These are phyloP conservation scores for Drosophila asahinai DNA, from an alignment of 1,140 invertebrate genomes.

Conservation along the genomic window DNA sequence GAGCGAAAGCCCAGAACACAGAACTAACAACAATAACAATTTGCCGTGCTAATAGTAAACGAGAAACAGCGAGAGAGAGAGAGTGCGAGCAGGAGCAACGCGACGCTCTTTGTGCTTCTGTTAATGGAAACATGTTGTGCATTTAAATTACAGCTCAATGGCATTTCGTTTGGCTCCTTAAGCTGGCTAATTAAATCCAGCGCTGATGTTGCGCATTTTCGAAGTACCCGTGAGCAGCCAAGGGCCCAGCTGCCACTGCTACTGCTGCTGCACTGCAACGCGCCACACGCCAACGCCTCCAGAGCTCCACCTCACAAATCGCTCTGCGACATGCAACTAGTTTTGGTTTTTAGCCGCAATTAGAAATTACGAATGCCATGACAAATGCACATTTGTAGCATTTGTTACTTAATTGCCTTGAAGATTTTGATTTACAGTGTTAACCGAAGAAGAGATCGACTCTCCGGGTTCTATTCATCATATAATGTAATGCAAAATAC, in stretches of 20 bases:
- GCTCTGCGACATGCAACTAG: constrained; percentile 60
- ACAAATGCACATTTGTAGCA: constrained; percentile 58
- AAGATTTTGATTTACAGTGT: constrained; percentile 30
- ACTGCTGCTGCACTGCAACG: background rate
- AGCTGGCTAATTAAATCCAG: constrained; percentile 67
- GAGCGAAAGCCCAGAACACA: constrained; percentile 32
- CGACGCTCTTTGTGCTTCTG: constrained; percentile 24
- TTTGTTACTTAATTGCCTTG: constrained; percentile 41
- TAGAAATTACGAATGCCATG: constrained; percentile 59
- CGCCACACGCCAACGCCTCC: constrained; percentile 54
- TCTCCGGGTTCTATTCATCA: constrained; percentile 2
- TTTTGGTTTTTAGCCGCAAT: constrained; percentile 29
- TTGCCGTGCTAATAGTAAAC: constrained; percentile 49
- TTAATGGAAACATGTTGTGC: constrained; percentile 73
- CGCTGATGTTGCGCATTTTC: constrained; percentile 38
- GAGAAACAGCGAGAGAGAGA: constrained; percentile 18
- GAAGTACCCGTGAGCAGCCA: constrained; percentile 13
- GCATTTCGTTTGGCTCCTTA: constrained; percentile 61
- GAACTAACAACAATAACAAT: constrained; percentile 62
- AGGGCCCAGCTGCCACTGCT: background rate
- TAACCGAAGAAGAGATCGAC: background rate
- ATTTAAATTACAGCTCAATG: constrained; percentile 77
- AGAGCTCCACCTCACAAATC: constrained; percentile 44
- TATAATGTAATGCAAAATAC: constrained; percentile 16
- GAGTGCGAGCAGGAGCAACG: constrained; percentile 13